Conservation (phyloP, 2,888 invertebrate species). For the Heliconius charithonia region DNA sequence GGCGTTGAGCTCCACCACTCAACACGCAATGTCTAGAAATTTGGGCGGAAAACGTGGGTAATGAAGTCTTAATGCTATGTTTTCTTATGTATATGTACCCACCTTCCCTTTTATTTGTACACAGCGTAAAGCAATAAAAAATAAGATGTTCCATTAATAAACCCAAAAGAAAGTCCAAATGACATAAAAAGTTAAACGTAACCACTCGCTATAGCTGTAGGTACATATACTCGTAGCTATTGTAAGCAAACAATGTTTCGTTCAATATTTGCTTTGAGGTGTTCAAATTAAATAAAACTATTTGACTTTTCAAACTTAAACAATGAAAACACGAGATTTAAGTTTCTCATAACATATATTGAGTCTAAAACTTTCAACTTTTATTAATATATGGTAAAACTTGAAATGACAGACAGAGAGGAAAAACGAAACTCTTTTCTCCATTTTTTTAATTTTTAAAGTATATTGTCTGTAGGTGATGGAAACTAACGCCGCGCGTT, state of each 20-base stretch:
- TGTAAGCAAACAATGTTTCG: constrained; percentile 15
- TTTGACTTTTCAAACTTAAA: constrained; percentile 4
- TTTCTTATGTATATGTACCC: not conserved
- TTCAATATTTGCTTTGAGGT: constrained; percentile 9
- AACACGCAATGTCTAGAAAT: not conserved
- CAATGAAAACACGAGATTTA: constrained; percentile 2
- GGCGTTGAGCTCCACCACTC: not conserved
- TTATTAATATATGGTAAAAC: not conserved
- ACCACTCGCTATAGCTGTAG: not conserved
- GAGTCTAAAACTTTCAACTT: not conserved
- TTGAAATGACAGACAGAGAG: too few species aligned
- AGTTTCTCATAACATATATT: not conserved
- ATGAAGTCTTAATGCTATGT: too few species aligned
- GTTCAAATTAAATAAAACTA: constrained; percentile 8
- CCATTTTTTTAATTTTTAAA: not conserved
- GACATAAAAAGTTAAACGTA: constrained; percentile 1
- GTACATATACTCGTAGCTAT: not conserved
- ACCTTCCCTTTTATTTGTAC: too few species aligned
- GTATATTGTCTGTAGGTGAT: too few species aligned
- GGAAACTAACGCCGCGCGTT: not conserved
- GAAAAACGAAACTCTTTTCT: not conserved
- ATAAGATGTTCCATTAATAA: not conserved
- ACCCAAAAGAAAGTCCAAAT: constrained; percentile 16
- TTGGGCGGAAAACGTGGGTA: not conserved
- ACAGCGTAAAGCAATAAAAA: not conserved